These are phyloP conservation scores for Itoplectis maculator DNA, from an alignment of 2,888 invertebrate genomes.

Conservation along the genomic window DNA sequence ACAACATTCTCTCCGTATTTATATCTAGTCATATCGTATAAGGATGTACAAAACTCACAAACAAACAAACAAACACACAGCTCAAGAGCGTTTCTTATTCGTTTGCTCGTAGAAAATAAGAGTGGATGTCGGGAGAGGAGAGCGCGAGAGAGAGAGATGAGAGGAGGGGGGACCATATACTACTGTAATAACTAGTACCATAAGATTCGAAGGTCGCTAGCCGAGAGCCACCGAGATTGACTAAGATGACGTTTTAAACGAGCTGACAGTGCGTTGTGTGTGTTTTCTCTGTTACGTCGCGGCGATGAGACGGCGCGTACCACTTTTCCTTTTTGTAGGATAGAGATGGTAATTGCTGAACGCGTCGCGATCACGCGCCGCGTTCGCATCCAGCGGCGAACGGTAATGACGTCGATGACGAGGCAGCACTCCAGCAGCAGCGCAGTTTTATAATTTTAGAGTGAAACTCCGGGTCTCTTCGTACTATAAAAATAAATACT, in stretches of 20 bases:
- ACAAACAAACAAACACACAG: slow-evolving; percentile 39
- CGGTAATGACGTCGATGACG: slow-evolving; percentile 40
- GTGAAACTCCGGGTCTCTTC: slow-evolving; percentile 20
- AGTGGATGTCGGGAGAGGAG: slow-evolving; percentile 43
- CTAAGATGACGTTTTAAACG: slow-evolving; percentile 43
- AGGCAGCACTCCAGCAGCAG: slow-evolving; percentile 29
- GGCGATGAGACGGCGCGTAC: slow-evolving; percentile 37
- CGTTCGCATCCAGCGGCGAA: slow-evolving; percentile 13
- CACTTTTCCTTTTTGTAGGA: slow-evolving; percentile 41
- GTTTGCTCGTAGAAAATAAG: slow-evolving; percentile 56
- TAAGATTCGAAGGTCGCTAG: slow-evolving; percentile 58
- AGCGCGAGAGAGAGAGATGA: slow-evolving; percentile 15
- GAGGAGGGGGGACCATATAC: slow-evolving; percentile 37
- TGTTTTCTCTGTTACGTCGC: slow-evolving; percentile 25
- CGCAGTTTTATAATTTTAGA: slow-evolving; percentile 31
- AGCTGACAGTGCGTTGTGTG: slow-evolving; percentile 26
- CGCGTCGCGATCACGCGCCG: background rate
- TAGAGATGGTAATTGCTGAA: slow-evolving; percentile 42
- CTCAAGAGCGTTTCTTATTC: slow-evolving; percentile 50
- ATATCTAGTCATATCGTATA: slow-evolving; percentile 74
- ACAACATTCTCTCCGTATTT: slow-evolving; percentile 70
- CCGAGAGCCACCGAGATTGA: slow-evolving; percentile 54
- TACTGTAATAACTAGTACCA: slow-evolving; percentile 31
- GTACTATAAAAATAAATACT: slow-evolving; percentile 19
- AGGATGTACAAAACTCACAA: slow-evolving; percentile 71